These are phyloP conservation scores for Drosophila nigromelanica DNA, from an alignment of 1,140 invertebrate genomes.

Conservation along the genomic window DNA sequence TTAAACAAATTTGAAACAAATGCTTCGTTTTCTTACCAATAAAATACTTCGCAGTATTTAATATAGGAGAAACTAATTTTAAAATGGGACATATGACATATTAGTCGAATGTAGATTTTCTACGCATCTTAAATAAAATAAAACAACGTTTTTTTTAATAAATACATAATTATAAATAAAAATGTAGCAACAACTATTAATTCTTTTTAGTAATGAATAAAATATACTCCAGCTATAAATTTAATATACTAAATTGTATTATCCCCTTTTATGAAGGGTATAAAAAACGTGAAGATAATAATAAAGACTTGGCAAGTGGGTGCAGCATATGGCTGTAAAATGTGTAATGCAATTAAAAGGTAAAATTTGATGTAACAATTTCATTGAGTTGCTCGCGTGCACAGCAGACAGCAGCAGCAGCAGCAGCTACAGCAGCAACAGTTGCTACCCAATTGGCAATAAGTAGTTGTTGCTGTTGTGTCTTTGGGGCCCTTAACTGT, in stretches of 20 bases:
- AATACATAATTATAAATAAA: too few species aligned
- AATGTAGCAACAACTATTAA: too few species aligned
- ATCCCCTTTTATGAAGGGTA: neutral
- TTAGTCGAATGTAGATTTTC: too few species aligned
- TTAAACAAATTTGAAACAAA: neutral
- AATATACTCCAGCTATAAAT: neutral
- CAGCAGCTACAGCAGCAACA: slow-evolving; percentile 42
- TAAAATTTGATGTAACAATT: slow-evolving; percentile 77
- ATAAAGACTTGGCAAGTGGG: slow-evolving; percentile 60
- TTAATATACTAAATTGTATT: neutral
- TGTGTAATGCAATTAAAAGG: slow-evolving; percentile 71
- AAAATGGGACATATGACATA: too few species aligned
- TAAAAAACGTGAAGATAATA: slow-evolving; percentile 13
- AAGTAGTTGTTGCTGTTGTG: slow-evolving; percentile 24
- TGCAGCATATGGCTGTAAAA: slow-evolving; percentile 70
- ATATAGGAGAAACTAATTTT: too few species aligned
- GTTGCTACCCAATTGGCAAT: slow-evolving; percentile 54
- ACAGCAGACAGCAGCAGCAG: slow-evolving; percentile 12
- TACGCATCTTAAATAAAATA: too few species aligned
- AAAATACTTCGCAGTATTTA: too few species aligned
- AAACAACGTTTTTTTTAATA: too few species aligned
- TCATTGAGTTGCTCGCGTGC: slow-evolving; percentile 31
- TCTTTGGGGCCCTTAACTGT: slow-evolving; percentile 44
- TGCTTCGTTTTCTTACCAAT: neutral
- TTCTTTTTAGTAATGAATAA: too few species aligned